phyloP scores from a whole-genome alignment of 2,113 vertebrate genomes.

The Neodontobutis hainanensis region DNA sequence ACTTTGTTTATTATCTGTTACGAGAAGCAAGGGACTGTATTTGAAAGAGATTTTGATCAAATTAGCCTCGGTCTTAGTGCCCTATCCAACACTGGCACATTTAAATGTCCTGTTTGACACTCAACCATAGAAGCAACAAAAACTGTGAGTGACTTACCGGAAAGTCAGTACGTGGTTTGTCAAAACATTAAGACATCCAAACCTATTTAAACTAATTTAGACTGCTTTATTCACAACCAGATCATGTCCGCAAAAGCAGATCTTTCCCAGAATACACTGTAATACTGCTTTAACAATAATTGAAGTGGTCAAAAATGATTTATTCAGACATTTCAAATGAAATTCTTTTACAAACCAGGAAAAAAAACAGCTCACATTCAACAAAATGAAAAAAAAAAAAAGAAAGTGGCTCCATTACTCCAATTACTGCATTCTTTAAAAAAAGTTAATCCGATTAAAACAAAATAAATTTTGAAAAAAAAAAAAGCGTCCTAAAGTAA shows the following conservation, averaged over 20 bases:
- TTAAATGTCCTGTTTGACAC: conserved; percentile 28
- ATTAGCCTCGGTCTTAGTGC: conserved; percentile 13
- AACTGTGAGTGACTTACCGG: not conserved
- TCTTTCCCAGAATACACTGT: not conserved
- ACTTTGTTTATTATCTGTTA: conserved; percentile 74
- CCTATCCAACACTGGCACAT: conserved; percentile 15
- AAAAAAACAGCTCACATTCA: not conserved
- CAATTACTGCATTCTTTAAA: not conserved
- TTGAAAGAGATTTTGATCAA: conserved; percentile 33
- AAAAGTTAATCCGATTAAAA: no score
- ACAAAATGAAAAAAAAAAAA: not conserved
- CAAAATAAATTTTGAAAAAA: no score
- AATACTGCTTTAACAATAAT: not conserved
- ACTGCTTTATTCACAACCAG: conserved; percentile 6
- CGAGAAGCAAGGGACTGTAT: conserved; percentile 46
- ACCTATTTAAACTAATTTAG: conserved; percentile 9
- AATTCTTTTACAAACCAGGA: not conserved
- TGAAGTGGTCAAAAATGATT: not conserved
- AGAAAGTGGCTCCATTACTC: no score
- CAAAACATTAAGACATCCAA: not conserved
- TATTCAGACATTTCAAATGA: not conserved
- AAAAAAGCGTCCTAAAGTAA: no score
- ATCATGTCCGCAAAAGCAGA: conserved; percentile 1
- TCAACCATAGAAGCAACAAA: conserved; percentile 11
- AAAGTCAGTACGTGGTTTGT: not conserved